Conservation (phyloP, 2,797 vertebrate species). For the Betta splendens region DNA sequence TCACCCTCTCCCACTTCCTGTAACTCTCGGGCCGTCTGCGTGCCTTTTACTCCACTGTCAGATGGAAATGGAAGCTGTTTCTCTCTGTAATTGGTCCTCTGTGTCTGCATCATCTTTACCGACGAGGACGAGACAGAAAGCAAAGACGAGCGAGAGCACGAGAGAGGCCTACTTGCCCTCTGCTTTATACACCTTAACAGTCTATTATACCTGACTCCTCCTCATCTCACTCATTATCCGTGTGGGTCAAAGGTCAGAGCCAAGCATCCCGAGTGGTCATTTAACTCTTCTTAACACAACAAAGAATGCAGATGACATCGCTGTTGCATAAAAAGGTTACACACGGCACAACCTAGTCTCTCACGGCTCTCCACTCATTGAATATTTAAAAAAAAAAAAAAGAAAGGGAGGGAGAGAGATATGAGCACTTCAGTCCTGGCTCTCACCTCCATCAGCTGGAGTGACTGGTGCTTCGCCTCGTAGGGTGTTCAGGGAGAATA, state of each 20-base stretch:
- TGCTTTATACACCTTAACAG: slow-evolving; percentile 67
- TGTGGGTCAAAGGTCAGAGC: slow-evolving; percentile 76
- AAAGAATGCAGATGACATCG: slow-evolving; percentile 78
- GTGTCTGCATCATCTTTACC: slow-evolving; percentile 69
- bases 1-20: slow-evolving; percentile 50
- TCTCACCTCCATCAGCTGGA: slow-evolving; percentile 32
- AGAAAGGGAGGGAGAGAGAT: slow-evolving; percentile 30
- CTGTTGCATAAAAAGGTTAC: slow-evolving; percentile 80
- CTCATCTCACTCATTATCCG: slow-evolving; percentile 81
- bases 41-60: slow-evolving; percentile 56
- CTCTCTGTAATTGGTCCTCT: slow-evolving; percentile 69
- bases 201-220: slow-evolving; percentile 68
- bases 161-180: slow-evolving; percentile 55
- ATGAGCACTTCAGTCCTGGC: slow-evolving; percentile 42
- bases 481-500: slow-evolving; percentile 51
- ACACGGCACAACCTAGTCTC: slow-evolving; percentile 53
- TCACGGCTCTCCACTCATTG: slow-evolving; percentile 46
- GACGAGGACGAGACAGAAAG: slow-evolving; percentile 43
- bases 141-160: slow-evolving; percentile 30
- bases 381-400: slow-evolving; percentile 70
- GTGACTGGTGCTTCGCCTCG: slow-evolving; percentile 51
- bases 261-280: slow-evolving; percentile 76
- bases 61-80: slow-evolving; percentile 60
- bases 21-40: slow-evolving; percentile 54
- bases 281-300: slow-evolving; percentile 82